phyloP scores from a whole-genome alignment of 2,113 vertebrate genomes.

The Perca schrenkii region DNA sequence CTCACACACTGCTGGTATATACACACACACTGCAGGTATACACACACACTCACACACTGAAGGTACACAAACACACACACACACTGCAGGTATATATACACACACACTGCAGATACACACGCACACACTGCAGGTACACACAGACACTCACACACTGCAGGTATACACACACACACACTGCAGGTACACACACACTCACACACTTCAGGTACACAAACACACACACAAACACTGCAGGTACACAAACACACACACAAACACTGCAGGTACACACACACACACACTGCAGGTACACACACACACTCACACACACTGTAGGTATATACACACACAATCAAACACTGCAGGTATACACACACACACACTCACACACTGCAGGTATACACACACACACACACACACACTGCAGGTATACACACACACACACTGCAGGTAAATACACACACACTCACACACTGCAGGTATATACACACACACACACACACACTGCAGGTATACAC shows the following conservation, averaged over 20 bases:
- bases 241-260: background rate
- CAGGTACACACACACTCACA: background rate
- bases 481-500: background rate
- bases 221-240: constrained; percentile 22
- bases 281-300: too few relatives aligned
- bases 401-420: background rate
- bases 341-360: background rate
- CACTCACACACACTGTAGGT: too few relatives aligned
- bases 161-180: too few relatives aligned
- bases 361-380: background rate
- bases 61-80: too few relatives aligned
- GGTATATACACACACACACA: background rate
- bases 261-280: too few relatives aligned
- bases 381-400: background rate
- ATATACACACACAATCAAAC: too few relatives aligned
- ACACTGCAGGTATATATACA: background rate
- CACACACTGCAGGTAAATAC: too few relatives aligned
- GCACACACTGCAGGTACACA: too few relatives aligned
- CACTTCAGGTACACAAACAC: too few relatives aligned
- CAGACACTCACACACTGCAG: too few relatives aligned
- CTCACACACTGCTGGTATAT: background rate
- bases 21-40: too few relatives aligned
- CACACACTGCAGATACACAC: constrained; percentile 5
- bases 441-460: background rate
- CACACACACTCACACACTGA: too few relatives aligned